Evolutionary conservation across 2,888 invertebrate genomes (phyloP), one percentile per base, ranked within the genome.

Genomic region (Heteromurus nitidus): DNA sequence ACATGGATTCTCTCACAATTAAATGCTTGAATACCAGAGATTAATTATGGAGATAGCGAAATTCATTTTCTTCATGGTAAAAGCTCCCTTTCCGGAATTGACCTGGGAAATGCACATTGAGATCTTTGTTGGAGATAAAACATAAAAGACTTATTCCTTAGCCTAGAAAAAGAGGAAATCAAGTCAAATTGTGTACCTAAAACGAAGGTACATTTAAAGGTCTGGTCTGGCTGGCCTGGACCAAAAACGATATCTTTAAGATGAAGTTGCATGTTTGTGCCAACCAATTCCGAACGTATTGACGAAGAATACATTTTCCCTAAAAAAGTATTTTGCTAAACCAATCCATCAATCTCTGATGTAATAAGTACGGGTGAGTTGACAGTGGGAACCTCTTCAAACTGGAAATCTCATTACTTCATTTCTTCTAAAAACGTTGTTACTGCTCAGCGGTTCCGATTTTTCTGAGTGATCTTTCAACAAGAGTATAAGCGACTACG

Each of bases 61-160:
- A 80, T 80, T 73, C 80, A 80, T 80, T 73, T 73, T 67, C 72
- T 80, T 67, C 53, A 65, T 72, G 65, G n/a, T n/a, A n/a, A 67
- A 77, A 77, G 53, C 30, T 20, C 18, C 28, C 60, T 60, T 60
- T 60, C 30, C 50, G 42, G 55, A 72, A 79, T 64, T 64, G 79
- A 68, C 68, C 68, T 68, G 79, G 64, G 72, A 58, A 31, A 58
- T 58, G 47, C n/a, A 16, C 47, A 47, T 3, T 3, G 47, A 60
- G 55, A 22, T 9, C 3, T n/a, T n/a, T n/a, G n/a, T n/a, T n/a
- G n/a, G n/a, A n/a, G n/a, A n/a, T n/a, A n/a, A n/a, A n/a, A n/a
- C n/a, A n/a, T n/a, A n/a, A n/a, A n/a, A n/a, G n/a, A n/a, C n/a
- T n/a, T n/a, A n/a, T n/a, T n/a, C n/a, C n/a, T n/a, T n/a, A n/a